These are phyloP conservation scores for Pemphredon lugubris DNA, from an alignment of 2,888 invertebrate genomes.

Conservation along the genomic window DNA sequence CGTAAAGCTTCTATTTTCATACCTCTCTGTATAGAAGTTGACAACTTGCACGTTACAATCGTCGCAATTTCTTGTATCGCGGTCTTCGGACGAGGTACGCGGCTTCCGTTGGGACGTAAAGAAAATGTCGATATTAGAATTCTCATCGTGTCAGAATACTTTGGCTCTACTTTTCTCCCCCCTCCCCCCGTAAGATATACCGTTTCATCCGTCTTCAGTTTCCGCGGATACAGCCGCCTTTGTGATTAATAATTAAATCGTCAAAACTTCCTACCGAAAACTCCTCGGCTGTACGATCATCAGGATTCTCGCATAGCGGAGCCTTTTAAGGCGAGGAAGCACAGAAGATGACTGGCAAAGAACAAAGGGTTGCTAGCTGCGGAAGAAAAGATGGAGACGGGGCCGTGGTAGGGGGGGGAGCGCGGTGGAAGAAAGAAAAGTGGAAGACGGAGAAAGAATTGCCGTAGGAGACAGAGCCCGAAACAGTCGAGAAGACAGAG, in stretches of 20 bases:
- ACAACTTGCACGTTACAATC: too few relatives aligned
- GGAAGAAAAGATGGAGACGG: slow-evolving; percentile 31
- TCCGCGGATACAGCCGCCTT: neutral
- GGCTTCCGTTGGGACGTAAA: too few relatives aligned
- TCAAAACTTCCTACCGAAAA: slow-evolving; percentile 41
- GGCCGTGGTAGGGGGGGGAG: neutral
- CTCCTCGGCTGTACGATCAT: slow-evolving; percentile 28
- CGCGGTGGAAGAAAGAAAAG: neutral
- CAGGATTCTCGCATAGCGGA: slow-evolving; percentile 12
- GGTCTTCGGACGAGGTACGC: too few relatives aligned
- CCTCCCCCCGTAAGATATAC: neutral
- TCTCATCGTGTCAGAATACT: too few relatives aligned
- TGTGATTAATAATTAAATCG: slow-evolving; percentile 56
- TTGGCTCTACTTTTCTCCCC: neutral
- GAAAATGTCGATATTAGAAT: too few relatives aligned
- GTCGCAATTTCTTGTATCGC: too few relatives aligned
- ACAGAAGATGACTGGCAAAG: slow-evolving; percentile 39
- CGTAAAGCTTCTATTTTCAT: too few relatives aligned
- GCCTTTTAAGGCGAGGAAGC: slow-evolving; percentile 34
- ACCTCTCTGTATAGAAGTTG: too few relatives aligned
- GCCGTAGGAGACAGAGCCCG: slow-evolving; percentile 27
- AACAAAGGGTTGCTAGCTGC: slow-evolving; percentile 46
- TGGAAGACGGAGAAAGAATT: slow-evolving; percentile 24
- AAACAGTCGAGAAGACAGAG: slow-evolving; percentile 47
- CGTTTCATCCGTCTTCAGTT: neutral